Conservation (phyloP, 2,888 invertebrate species). For the Tribolium freemani region DNA sequence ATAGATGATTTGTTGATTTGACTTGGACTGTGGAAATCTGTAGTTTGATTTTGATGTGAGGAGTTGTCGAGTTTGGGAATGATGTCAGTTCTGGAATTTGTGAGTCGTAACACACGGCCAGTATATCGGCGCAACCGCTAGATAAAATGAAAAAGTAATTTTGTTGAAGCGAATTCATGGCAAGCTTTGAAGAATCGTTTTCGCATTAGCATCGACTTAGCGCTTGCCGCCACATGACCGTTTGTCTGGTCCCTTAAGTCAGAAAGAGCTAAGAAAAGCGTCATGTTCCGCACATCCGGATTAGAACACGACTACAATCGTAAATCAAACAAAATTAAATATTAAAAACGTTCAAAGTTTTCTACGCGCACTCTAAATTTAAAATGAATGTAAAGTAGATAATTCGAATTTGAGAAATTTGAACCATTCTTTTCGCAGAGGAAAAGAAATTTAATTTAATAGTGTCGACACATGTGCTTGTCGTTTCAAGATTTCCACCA, state of each 20-base stretch:
- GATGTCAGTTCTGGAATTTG: slow-evolving; percentile 36
- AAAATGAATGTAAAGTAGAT: slow-evolving; percentile 70
- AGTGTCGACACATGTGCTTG: slow-evolving; percentile 68
- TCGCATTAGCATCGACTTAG: slow-evolving; percentile 67
- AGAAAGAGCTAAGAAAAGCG: slow-evolving; percentile 46
- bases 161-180: slow-evolving; percentile 68
- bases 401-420: slow-evolving; percentile 70
- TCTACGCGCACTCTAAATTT: slow-evolving; percentile 67
- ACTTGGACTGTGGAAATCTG: background rate
- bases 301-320: slow-evolving; percentile 66
- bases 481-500: slow-evolving; percentile 66
- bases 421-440: slow-evolving; percentile 67
- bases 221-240: slow-evolving; percentile 65
- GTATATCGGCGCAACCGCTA: slow-evolving; percentile 57
- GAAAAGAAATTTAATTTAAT: slow-evolving; percentile 69
- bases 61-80: slow-evolving; percentile 16
- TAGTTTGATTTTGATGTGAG: background rate
- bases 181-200: slow-evolving; percentile 66
- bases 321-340: slow-evolving; percentile 70
- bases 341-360: slow-evolving; percentile 69
- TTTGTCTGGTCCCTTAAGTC: slow-evolving; percentile 46
- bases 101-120: slow-evolving; percentile 37
- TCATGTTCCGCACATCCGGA: slow-evolving; percentile 55
- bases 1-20: too few relatives aligned
- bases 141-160: slow-evolving; percentile 69